phyloP scores from a whole-genome alignment of 2,888 invertebrate species.

The Panorpa germanica region DNA sequence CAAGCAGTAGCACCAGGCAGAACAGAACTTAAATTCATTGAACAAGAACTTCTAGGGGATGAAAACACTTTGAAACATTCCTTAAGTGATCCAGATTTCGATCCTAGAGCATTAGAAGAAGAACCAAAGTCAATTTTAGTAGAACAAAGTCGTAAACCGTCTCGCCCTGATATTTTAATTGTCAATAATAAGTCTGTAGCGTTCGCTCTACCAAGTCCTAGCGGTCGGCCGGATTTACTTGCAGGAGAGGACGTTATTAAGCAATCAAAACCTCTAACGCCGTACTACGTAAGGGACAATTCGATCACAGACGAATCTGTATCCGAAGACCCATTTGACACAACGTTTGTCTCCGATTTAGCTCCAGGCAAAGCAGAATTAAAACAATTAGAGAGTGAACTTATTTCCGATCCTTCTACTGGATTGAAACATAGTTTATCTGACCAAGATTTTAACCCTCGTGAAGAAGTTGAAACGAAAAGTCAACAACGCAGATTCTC shows the following conservation, averaged over 20 bases:
- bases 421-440: slow-evolving; percentile 36
- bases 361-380: slow-evolving; percentile 62
- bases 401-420: slow-evolving; percentile 33
- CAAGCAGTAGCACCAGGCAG: slow-evolving; percentile 54
- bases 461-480: slow-evolving; percentile 21
- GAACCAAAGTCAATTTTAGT: slow-evolving; percentile 13
- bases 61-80: slow-evolving; percentile 26
- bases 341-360: slow-evolving; percentile 60
- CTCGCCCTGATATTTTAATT: slow-evolving; percentile 37
- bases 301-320: slow-evolving; percentile 21
- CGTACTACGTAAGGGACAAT: slow-evolving; percentile 48
- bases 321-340: slow-evolving; percentile 69
- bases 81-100: slow-evolving; percentile 61
- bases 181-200: slow-evolving; percentile 30
- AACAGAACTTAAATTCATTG: slow-evolving; percentile 59
- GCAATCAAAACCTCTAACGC: slow-evolving; percentile 55
- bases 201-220: slow-evolving; percentile 35
- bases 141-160: slow-evolving; percentile 31
- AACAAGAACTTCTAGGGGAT: slow-evolving; percentile 50
- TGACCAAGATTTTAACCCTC: slow-evolving; percentile 38
- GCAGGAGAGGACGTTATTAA: slow-evolving; percentile 35
- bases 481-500: too few species aligned
- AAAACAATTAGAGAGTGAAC: slow-evolving; percentile 55
- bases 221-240: slow-evolving; percentile 34
- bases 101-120: slow-evolving; percentile 50